Evolutionary conservation across 1,140 invertebrate genomes (phyloP), one percentile per base, ranked within the genome.

Genomic region (Phocides pigmalion): DNA sequence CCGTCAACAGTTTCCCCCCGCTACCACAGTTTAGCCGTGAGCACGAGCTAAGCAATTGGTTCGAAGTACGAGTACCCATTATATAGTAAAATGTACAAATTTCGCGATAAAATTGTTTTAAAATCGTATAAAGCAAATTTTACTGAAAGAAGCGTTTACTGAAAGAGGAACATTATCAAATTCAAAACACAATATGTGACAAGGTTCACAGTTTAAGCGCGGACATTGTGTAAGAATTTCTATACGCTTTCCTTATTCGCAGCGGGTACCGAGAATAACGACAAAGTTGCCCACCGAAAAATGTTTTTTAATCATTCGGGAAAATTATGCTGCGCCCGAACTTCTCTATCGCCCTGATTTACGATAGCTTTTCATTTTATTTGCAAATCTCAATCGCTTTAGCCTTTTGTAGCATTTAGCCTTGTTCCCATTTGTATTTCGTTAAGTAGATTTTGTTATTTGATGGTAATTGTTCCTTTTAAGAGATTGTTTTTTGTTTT

Each of bases 241-340:
- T 47, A 51, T 28, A 66, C 25, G 54, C 35, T 50, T 37, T 53
- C 37, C 47, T 51, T 50, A 61, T 61, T 51, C 47, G 53, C 32
- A 42, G 19, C 47, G 46, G 44, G 54, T 32, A 42, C 22, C 35
- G 8, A 19, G 41, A 53, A 53, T 66, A 53, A 46, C 58, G 54
- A 47, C 51, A 67, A 53, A 65, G 35, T 58, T 46, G 32, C 49
- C 47, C 37, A 62, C 39, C 54, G 54, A 68, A 72, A 65, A 63
- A 65, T 64, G 41, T 35, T 62, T 68, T 64, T 72, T 68, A 72
- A 72, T 72, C 66, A 68, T 68, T 66, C 50, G 37, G 41, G 58
- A 62, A 50, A 72, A 65, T 62, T 68, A 64, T 51, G 19, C 58
- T 20, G 53, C 28, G 35, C 39, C 25, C 58, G 35, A 66, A 70